Evolutionary conservation across 2,888 invertebrate species (phyloP), one percentile per base, ranked within the genome.

Genomic region (Synergus umbraculus): DNA sequence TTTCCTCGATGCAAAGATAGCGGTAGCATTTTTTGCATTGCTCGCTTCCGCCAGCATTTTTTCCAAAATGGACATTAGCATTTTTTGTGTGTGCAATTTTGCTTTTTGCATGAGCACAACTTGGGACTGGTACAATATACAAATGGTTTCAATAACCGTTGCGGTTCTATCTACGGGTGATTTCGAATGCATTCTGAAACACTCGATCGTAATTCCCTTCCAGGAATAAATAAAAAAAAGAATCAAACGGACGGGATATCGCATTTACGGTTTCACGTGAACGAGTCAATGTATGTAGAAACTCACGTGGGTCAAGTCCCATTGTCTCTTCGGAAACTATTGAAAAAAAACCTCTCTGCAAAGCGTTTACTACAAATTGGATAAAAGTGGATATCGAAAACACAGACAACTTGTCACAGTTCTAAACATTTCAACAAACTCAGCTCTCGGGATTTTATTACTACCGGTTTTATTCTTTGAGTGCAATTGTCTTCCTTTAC

Each of bases 101-200:
- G n/a, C n/a, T 15, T 49, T 49, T 49, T 54, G 7, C 54, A 54
- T 54, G 54, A 54, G n/a, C 29, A 29, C 29, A 29, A 29, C 29
- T 29, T 54, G n/a, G 54, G 15, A n/a, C 54, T n/a, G 7, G 49
- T n/a, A 66, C 9, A 66, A 66, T 43, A 9, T 18, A 7, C 10
- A 43, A 66, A 66, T 18, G 8, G 66, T 66, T 66, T 66, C 66
- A 43, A n/a, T 54, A 54, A 41, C 43, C 66, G 13, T 46, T 46
- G 64, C 37, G 15, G 41, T 67, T 46, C 18, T 46, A 69, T 22
- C 18, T 49, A 8, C 49, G 15, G 2, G 46, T 66, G 4, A 5
- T 79, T 78, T 83, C 78, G 82, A 83, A 83, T 83, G 80, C 76
- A 80, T 79, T 81, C 78, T 81, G 78, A 81, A 81, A 78, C 80